Percentiles rank a stretch among this genome's conserved stretches.
Evolutionary conservation across 2,888 invertebrate species (phyloP).

Genomic region (Nomada fabriciana): DNA sequence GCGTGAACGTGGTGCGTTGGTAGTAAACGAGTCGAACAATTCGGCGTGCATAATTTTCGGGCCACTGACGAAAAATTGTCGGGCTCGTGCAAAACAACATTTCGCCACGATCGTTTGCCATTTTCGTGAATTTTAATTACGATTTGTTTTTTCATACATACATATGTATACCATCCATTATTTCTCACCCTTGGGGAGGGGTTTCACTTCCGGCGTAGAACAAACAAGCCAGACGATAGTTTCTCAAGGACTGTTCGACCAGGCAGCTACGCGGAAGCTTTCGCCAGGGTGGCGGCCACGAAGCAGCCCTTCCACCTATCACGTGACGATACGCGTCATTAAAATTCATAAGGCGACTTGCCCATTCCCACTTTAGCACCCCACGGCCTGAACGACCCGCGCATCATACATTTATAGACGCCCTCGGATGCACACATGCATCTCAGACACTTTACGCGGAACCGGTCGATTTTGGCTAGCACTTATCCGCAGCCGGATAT

Average conservation of each 20-base stretch:
- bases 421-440: slow-evolving; percentile 58
- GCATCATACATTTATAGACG: slow-evolving; percentile 76
- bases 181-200: no score
- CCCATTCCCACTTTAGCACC: slow-evolving; percentile 73
- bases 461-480: slow-evolving; percentile 33
- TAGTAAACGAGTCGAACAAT: slow-evolving; percentile 31
- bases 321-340: slow-evolving; percentile 75
- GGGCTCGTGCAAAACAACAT: background rate
- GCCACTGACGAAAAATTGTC: background rate
- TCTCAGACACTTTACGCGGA: slow-evolving; percentile 33
- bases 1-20: background rate
- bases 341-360: slow-evolving; percentile 78
- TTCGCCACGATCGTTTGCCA: background rate
- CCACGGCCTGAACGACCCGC: slow-evolving; percentile 49
- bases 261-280: slow-evolving; percentile 5
- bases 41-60: slow-evolving; percentile 9
- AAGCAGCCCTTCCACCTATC: slow-evolving; percentile 71
- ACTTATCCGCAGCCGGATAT: slow-evolving; percentile 13
- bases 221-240: slow-evolving; percentile 16
- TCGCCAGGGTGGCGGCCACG: slow-evolving; percentile 43
- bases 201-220: background rate
- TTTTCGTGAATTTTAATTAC: background rate
- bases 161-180: no score
- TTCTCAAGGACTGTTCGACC: slow-evolving; percentile 58
- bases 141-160: no score